These are phyloP conservation scores for Tragulus kanchil DNA, from an alignment of 2,113 vertebrate species.

Conservation along the genomic window DNA sequence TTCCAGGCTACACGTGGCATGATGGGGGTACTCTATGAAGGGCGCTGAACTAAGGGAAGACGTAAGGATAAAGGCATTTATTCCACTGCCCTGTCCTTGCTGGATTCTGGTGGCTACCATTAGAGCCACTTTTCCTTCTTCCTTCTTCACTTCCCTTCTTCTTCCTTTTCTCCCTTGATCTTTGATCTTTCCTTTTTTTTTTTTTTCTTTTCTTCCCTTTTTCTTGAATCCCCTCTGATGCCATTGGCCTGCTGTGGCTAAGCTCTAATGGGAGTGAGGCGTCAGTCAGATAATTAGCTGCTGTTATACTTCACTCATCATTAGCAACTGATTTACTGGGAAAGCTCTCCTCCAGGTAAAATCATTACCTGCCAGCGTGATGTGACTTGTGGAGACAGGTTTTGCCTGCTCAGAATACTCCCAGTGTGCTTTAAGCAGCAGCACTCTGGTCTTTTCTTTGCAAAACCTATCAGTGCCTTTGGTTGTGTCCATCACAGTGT, in stretches of 20 bases:
- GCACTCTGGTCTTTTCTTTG: not conserved
- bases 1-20: not conserved
- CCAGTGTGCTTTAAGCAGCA: constrained; percentile 3
- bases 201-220: not conserved
- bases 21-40: rapidly evolving
- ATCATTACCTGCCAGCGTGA: constrained; percentile 74
- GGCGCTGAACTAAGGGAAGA: not conserved
- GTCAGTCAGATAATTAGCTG: constrained; percentile 59
- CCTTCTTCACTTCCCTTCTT: no score
- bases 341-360: constrained; percentile 73
- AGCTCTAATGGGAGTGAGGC: not conserved
- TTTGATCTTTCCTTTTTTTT: no score
- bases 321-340: constrained; percentile 71
- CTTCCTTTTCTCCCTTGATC: not conserved
- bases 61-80: rapidly evolving
- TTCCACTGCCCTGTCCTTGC: not conserved
- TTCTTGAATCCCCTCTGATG: not conserved
- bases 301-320: constrained; percentile 63
- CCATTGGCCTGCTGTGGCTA: not conserved
- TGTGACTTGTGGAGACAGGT: constrained; percentile 31
- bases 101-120: not conserved
- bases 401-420: constrained; percentile 56
- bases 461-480: constrained; percentile 8
- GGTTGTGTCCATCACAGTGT: not conserved
- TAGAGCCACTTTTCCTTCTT: not conserved